phyloP scores from a whole-genome alignment of 2,113 vertebrate genomes.

The Sinocyclocheilus anshuiensis region DNA sequence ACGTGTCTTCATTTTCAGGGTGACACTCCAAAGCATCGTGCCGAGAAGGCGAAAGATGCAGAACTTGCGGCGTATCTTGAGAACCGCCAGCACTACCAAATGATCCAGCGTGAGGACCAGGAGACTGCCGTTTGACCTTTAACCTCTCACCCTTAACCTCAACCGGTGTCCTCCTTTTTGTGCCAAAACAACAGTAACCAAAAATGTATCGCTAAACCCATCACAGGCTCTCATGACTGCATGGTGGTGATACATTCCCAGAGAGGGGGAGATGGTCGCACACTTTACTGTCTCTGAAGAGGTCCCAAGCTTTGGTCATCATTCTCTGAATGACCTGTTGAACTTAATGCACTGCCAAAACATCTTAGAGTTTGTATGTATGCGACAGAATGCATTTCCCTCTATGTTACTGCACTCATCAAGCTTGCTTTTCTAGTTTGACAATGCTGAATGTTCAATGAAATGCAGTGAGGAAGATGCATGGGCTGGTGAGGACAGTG shows the following conservation, averaged over 20 bases:
- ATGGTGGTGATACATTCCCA: background rate
- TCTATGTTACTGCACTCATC: conserved; percentile 27
- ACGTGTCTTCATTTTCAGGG: conserved; percentile 74
- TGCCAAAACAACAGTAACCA: conserved; percentile 52
- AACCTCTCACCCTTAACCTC: conserved; percentile 19
- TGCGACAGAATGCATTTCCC: conserved; percentile 41
- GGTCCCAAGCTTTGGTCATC: conserved; percentile 12
- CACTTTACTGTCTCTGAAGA: background rate
- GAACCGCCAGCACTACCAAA: conserved; percentile 95
- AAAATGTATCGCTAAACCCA: background rate
- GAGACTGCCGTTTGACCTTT: conserved; percentile 85
- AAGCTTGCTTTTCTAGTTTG: conserved; percentile 29
- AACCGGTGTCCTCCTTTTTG: conserved; percentile 27
- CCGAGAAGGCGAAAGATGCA: conserved; percentile 86
- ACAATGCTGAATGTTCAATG: conserved; percentile 40
- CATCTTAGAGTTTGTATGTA: conserved; percentile 34
- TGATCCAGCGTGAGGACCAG: conserved; percentile 95
- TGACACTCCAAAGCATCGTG: conserved; percentile 89
- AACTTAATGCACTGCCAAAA: conserved; percentile 49
- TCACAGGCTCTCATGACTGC: background rate
- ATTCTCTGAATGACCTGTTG: background rate
- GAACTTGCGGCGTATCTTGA: conserved; percentile 95
- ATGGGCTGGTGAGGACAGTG: background rate
- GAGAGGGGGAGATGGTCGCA: background rate
- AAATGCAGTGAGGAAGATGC: background rate